A percentile compares a stretch with the other conserved stretches of the same genome.
Evolutionary conservation across 2,113 vertebrate genomes (phyloP).

Genomic region (Coptodon bakossiorum): DNA sequence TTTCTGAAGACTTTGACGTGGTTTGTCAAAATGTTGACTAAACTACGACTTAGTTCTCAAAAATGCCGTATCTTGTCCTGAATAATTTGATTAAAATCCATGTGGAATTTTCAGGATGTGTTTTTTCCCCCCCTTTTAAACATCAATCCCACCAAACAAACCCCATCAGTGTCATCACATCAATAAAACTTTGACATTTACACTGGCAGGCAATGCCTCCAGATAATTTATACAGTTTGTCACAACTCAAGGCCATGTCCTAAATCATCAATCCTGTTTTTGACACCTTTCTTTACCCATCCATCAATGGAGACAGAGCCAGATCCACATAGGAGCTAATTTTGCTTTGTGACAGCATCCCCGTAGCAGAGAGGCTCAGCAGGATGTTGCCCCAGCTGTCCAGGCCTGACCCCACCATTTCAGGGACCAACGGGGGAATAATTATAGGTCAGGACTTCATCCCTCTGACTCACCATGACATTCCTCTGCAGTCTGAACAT

Average conservation of each 20-base stretch:
- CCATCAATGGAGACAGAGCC: slow-evolving; percentile 45
- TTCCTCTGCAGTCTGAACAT: slow-evolving; percentile 62
- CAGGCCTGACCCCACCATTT: slow-evolving; percentile 66
- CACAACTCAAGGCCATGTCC: slow-evolving; percentile 37
- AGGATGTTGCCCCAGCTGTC: slow-evolving; percentile 76
- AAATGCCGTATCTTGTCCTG: background rate
- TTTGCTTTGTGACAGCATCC: slow-evolving; percentile 66
- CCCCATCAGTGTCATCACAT: background rate
- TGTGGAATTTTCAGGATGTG: background rate
- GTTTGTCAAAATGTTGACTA: background rate
- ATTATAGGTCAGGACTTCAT: slow-evolving; percentile 76
- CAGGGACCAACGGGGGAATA: slow-evolving; percentile 68
- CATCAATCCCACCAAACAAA: background rate
- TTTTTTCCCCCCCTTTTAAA: background rate
- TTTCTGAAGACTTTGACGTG: background rate
- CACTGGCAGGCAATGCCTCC: background rate
- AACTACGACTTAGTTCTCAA: slow-evolving; percentile 8
- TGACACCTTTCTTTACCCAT: slow-evolving; percentile 53
- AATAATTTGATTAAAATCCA: slow-evolving; percentile 15
- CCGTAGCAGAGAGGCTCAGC: slow-evolving; percentile 49
- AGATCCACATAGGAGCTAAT: slow-evolving; percentile 54
- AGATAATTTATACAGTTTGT: slow-evolving; percentile 56
- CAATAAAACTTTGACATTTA: slow-evolving; percentile 51
- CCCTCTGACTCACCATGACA: slow-evolving; percentile 61
- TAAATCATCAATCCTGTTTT: slow-evolving; percentile 52